phyloP scores from a whole-genome alignment of 2,888 invertebrate genomes.

The Eurytoma californica region DNA sequence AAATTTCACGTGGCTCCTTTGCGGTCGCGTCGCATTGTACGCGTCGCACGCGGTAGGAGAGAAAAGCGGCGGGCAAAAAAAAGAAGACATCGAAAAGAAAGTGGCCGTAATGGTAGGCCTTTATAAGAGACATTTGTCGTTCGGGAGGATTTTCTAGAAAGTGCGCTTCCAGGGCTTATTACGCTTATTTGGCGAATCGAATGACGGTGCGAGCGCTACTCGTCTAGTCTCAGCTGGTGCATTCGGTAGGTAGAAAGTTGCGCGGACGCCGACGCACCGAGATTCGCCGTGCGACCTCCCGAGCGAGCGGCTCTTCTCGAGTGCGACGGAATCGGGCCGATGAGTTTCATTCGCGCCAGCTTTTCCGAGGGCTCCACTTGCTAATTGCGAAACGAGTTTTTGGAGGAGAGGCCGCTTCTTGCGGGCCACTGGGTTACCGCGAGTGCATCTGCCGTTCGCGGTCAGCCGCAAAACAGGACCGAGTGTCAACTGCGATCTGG shows the following conservation, averaged over 20 bases:
- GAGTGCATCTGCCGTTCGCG: neutral
- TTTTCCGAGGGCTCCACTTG: too few species aligned
- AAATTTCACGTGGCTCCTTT: slow-evolving; percentile 15
- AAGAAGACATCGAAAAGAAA: slow-evolving; percentile 30
- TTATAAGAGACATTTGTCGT: slow-evolving; percentile 21
- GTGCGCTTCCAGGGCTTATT: neutral
- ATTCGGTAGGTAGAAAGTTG: too few species aligned
- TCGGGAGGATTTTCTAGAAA: slow-evolving; percentile 40
- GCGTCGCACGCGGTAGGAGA: too few species aligned
- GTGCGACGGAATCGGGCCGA: too few species aligned
- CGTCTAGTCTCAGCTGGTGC: too few species aligned
- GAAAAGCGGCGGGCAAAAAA: slow-evolving; percentile 4
- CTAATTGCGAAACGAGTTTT: too few species aligned
- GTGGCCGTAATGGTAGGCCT: slow-evolving; percentile 28
- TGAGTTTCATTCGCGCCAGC: too few species aligned
- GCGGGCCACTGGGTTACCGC: slow-evolving; percentile 29
- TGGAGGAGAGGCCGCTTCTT: neutral
- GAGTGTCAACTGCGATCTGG: slow-evolving; percentile 14
- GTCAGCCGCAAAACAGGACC: neutral
- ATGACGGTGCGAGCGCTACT: neutral
- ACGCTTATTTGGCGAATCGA: slow-evolving; percentile 31
- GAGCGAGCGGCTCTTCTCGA: too few species aligned
- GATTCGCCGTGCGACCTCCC: too few species aligned
- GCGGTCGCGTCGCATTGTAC: neutral
- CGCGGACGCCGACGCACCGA: too few species aligned